Evolutionary conservation across 2,113 vertebrate species (phyloP).

Genomic region (Sinocyclocheilus grahami): DNA sequence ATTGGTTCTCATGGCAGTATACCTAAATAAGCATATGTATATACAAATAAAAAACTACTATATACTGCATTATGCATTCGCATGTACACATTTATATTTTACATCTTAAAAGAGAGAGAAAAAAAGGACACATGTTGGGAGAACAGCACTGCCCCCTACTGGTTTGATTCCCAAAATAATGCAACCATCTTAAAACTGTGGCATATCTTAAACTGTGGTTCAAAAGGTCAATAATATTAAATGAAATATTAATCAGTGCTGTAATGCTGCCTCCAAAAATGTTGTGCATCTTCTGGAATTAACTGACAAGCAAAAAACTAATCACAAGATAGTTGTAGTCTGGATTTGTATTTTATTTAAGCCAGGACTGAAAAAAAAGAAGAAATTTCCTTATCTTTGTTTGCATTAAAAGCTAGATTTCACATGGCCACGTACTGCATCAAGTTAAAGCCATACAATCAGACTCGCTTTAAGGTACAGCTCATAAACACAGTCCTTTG

Average conservation of each 20-base stretch:
- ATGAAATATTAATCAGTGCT: background rate
- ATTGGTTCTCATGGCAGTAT: no score
- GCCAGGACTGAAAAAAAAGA: slow-evolving; percentile 77
- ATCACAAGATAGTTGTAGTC: slow-evolving; percentile 57
- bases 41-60: no score
- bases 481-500: slow-evolving; percentile 81
- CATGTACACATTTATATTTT: background rate
- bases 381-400: slow-evolving; percentile 83
- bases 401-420: slow-evolving; percentile 87
- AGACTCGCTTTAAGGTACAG: slow-evolving; percentile 77
- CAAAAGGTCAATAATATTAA: background rate
- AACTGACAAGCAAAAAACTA: background rate
- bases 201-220: background rate
- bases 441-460: slow-evolving; percentile 84
- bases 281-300: background rate
- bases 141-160: background rate
- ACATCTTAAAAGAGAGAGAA: background rate
- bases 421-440: slow-evolving; percentile 85
- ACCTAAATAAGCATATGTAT: no score
- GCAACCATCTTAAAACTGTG: background rate
- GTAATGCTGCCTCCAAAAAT: background rate
- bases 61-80: background rate
- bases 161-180: background rate
- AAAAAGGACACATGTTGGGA: background rate
- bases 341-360: slow-evolving; percentile 95